Base-by-base conservation (phyloP, 2,797 vertebrate species). In the Sphaeramia orbicularis region DNA sequence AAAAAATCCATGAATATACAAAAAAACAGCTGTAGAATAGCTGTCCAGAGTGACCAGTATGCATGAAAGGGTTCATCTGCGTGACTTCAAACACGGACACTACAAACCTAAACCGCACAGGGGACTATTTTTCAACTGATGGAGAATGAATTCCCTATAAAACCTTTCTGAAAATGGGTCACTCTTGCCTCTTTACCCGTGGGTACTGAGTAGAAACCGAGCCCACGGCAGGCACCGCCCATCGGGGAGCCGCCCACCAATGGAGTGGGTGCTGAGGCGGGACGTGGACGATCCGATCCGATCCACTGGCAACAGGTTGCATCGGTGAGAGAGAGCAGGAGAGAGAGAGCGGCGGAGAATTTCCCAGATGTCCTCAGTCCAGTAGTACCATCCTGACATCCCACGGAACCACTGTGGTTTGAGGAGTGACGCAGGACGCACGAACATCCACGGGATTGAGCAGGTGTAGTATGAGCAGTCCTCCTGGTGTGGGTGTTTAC, bases 241-340 rank as follows among this genome's bases (percentile, higher is more conserved):
- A 32, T 54, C 42, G 7, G 10, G 43, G 36, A 60, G 4, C 49
- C 59, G 16, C 51, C 66, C 44, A 61, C 93, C 87, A 93, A 94
- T 93, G 10, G 76, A 11, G 11, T 44, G 8, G 27, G 7, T 27
- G 38, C 57, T 50, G 74, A 77, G 91, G 91, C 87, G 91, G 90
- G 84, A 56, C 68, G 32, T 74, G 0, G 55, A 19, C 57, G 54
- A n/a, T 57, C 80, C 60, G 84, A 87, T 65, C 84, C 15, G 74
- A 72, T 85, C 19, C 19, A 19, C 19, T 21, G 82, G 90, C 92
- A 94, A 95, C 93, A 95, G 93, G 93, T 95, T 91, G 90, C 77
- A 24, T 71, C 67, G 82, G 74, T 67, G 47, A 71, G 73, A 47
- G 47, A 47, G 53, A 48, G 10, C 1, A n/a, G 10, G 7, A 19